These are phyloP conservation scores for Tribolium madens DNA, from an alignment of 1,140 invertebrate species.

Conservation along the genomic window DNA sequence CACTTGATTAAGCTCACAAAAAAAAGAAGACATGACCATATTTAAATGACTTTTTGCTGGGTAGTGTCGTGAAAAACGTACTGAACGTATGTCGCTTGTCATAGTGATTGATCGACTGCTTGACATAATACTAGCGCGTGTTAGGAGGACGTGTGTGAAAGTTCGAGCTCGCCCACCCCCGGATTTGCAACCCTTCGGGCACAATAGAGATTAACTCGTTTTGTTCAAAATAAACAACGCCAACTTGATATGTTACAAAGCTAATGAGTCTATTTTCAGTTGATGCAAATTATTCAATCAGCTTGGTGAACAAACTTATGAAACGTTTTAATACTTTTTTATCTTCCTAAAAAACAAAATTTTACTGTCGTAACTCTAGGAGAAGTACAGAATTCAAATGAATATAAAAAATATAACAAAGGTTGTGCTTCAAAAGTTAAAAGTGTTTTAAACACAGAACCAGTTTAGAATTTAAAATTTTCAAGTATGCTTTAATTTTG, in stretches of 20 bases:
- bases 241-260: conserved; percentile 10
- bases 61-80: conserved; percentile 13
- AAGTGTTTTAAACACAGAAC: too few species aligned
- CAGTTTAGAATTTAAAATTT: too few species aligned
- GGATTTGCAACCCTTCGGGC: conserved; percentile 37
- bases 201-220: conserved; percentile 43
- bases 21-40: background rate
- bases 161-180: conserved; percentile 32
- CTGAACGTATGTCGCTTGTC: conserved; percentile 42
- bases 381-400: too few species aligned
- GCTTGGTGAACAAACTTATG: too few species aligned
- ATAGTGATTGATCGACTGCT: conserved; percentile 44
- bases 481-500: too few species aligned
- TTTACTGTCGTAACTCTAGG: too few species aligned
- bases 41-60: conserved; percentile 23
- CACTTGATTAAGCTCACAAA: background rate
- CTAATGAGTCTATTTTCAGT: conserved; percentile 15
- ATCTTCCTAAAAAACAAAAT: too few species aligned
- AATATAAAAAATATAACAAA: too few species aligned
- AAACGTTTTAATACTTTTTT: background rate
- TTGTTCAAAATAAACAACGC: conserved; percentile 34
- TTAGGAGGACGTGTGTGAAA: conserved; percentile 36
- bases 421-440: too few species aligned
- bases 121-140: conserved; percentile 42
- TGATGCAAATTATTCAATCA: background rate